These are phyloP conservation scores for Cygnus buccinator DNA, from an alignment of 2,113 vertebrate genomes.

Conservation along the genomic window DNA sequence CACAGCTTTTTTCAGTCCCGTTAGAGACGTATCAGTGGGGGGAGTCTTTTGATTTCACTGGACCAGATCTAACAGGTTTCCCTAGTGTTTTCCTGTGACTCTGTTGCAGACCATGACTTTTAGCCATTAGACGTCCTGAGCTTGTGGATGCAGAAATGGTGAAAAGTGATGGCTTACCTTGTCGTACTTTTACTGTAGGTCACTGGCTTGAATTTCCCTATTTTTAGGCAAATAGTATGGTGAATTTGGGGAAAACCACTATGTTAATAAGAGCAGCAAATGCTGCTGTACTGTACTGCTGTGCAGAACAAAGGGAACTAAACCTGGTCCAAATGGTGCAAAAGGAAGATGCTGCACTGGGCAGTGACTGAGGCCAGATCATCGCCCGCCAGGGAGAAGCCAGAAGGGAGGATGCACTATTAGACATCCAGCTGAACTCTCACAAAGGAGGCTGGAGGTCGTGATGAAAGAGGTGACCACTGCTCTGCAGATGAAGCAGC, in stretches of 20 bases:
- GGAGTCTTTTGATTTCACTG: not conserved
- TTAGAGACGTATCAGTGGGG: not conserved
- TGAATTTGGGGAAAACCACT: not conserved
- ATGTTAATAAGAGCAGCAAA: not conserved
- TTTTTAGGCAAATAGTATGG: not conserved
- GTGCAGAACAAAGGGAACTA: accelerated
- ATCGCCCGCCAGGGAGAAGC: too few species aligned
- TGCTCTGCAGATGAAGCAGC: accelerated
- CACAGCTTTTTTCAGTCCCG: not conserved
- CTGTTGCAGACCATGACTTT: not conserved
- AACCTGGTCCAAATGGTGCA: not conserved
- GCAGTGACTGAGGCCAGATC: not conserved
- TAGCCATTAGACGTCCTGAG: not conserved
- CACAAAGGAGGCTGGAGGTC: accelerated
- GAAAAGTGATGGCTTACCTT: not conserved
- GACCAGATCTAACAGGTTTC: not conserved
- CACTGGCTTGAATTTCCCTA: not conserved
- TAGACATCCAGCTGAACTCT: not conserved
- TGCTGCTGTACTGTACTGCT: not conserved
- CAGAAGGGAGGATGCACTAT: not conserved
- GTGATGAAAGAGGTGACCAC: not conserved
- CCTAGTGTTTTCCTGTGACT: not conserved
- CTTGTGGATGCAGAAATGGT: not conserved
- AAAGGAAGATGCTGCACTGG: not conserved
- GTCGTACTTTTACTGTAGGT: not conserved